Conservation (phyloP, 2,888 invertebrate species). For the Unio pictorum region DNA sequence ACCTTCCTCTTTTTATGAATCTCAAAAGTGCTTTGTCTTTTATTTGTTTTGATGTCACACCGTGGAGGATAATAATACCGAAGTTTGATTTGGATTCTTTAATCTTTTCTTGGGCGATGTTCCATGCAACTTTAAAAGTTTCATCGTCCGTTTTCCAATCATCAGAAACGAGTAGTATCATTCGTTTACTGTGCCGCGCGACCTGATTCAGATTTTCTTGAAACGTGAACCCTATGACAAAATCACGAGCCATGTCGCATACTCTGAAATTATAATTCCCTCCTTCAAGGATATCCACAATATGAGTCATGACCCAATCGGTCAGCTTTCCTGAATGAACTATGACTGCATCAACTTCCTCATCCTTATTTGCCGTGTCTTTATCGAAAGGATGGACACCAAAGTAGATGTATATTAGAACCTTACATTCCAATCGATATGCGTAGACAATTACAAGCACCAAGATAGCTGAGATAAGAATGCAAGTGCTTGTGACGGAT, state of each 20-base stretch:
- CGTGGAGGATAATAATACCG: constrained; percentile 33
- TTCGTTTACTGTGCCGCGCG: constrained; percentile 33
- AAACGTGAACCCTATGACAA: constrained; percentile 39
- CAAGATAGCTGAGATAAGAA: constrained; percentile 17
- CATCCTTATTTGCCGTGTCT: constrained; percentile 24
- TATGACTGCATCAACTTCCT: constrained; percentile 36
- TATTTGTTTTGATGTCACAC: constrained; percentile 17
- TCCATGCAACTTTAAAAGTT: no score
- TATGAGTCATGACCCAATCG: constrained; percentile 33
- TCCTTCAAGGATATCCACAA: constrained; percentile 29
- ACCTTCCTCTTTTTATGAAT: constrained; percentile 36
- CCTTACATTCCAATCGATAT: constrained; percentile 41
- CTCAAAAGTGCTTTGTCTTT: constrained; percentile 37
- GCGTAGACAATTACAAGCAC: constrained; percentile 18
- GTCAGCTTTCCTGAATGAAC: constrained; percentile 29
- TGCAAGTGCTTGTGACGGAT: constrained; percentile 15
- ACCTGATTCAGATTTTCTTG: constrained; percentile 42
- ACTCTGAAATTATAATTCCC: constrained; percentile 28
- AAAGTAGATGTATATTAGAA: constrained; percentile 42
- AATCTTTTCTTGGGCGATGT: no score
- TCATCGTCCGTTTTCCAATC: no score
- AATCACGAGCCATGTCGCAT: constrained; percentile 38
- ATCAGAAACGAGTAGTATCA: no score
- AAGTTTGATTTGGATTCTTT: constrained; percentile 37
- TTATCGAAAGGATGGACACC: constrained; percentile 47